Evolutionary conservation across 2,113 vertebrate genomes (phyloP).

Genomic region (Apodemus speciosus): DNA sequence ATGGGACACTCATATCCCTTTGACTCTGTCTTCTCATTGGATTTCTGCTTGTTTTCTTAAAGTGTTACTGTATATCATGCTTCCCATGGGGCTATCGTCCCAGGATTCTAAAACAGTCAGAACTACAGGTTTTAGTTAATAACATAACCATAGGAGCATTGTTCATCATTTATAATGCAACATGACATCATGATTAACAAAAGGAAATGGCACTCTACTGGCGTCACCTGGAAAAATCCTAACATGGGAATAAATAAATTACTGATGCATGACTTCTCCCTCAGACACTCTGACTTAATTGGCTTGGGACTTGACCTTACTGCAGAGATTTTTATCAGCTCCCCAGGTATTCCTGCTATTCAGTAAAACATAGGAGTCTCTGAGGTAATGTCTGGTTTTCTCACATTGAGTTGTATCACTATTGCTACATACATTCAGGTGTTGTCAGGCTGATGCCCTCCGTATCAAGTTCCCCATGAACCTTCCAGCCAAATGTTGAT

Average conservation of each 20-base stretch:
- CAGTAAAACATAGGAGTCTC: neutral
- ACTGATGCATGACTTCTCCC: neutral
- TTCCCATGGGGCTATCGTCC: neutral
- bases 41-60: neutral
- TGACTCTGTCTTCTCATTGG: neutral
- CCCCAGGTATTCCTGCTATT: neutral
- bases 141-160: neutral
- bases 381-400: constrained; percentile 45
- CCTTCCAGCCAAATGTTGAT: neutral
- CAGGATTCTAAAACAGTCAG: neutral
- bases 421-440: neutral
- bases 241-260: neutral
- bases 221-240: neutral
- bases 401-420: neutral
- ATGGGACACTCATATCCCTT: neutral
- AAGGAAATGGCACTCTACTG: neutral
- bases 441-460: neutral
- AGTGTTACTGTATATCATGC: neutral
- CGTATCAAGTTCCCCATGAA: neutral
- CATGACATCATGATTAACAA: neutral
- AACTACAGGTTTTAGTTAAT: neutral
- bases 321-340: neutral
- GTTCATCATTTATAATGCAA: neutral
- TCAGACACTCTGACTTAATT: constrained; percentile 6
- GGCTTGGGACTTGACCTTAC: neutral